Conservation (phyloP, 2,797 vertebrate species). For the Enteromius anoplus region DNA sequence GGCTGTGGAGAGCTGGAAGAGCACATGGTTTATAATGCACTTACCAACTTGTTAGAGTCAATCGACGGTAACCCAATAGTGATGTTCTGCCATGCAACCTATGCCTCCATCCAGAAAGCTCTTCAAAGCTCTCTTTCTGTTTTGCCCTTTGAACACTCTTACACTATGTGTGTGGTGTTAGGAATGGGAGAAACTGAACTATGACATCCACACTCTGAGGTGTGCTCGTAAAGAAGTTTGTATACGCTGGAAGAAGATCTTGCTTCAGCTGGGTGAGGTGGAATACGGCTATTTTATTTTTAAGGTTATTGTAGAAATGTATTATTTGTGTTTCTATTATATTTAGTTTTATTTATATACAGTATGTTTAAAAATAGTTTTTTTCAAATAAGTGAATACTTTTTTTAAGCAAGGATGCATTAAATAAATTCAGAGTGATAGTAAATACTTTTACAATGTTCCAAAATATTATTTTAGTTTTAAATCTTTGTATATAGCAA, state of each 20-base stretch:
- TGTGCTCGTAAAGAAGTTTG: slow-evolving; percentile 84
- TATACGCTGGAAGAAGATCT: slow-evolving; percentile 85
- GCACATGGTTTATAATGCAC: slow-evolving; percentile 40
- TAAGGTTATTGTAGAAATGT: neutral
- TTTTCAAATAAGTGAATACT: neutral
- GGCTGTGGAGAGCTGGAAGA: neutral
- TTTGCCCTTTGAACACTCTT: neutral
- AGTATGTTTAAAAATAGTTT: neutral
- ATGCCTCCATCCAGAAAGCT: neutral
- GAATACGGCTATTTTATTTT: neutral
- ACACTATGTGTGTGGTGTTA: slow-evolving; percentile 58
- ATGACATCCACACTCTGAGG: slow-evolving; percentile 85
- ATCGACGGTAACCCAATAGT: slow-evolving; percentile 28
- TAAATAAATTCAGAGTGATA: neutral
- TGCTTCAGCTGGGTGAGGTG: slow-evolving; percentile 86
- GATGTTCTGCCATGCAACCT: neutral
- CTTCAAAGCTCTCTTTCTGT: neutral
- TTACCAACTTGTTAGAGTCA: slow-evolving; percentile 32
- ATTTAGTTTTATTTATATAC: neutral
- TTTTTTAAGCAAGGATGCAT: neutral
- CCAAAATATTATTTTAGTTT: neutral
- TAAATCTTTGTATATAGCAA: too few relatives aligned
- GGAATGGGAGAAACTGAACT: slow-evolving; percentile 96
- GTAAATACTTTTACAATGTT: neutral
- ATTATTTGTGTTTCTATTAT: neutral